Conservation (phyloP, 2,113 vertebrate species). For the Dinomys branickii region DNA sequence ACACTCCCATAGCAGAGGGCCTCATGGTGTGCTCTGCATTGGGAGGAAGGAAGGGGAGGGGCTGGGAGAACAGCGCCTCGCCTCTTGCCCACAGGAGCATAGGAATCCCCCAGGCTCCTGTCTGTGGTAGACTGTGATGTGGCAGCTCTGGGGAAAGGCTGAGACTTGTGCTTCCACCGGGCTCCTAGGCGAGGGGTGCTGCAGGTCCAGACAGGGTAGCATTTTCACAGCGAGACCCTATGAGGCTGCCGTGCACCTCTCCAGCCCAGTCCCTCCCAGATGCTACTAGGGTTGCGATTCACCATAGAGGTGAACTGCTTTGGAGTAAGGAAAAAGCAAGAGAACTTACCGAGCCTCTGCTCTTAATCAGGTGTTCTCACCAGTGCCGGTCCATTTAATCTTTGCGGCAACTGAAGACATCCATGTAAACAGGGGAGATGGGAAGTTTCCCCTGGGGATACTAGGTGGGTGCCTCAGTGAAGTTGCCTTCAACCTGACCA, state of each 20-base stretch:
- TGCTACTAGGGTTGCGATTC: not conserved
- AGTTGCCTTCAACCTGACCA: not conserved
- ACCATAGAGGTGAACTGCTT: not conserved
- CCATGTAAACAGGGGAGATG: not conserved
- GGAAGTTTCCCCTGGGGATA: not conserved
- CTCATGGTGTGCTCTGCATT: not conserved
- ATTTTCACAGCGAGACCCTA: not conserved
- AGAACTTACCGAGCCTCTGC: not conserved
- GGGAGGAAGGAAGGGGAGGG: not conserved
- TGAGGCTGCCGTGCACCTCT: too few relatives aligned
- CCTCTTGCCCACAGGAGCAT: not conserved
- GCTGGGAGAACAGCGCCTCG: rapidly evolving
- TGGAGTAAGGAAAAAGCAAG: not conserved
- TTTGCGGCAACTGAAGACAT: not conserved
- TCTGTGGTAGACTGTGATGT: not conserved
- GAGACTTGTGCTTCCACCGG: not conserved
- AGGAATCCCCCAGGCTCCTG: not conserved
- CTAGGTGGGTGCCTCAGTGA: not conserved
- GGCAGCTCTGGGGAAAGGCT: not conserved
- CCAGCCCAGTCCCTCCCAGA: not conserved
- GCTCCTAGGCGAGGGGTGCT: not conserved
- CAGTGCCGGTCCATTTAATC: not conserved
- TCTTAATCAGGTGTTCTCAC: not conserved
- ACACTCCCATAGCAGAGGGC: too few relatives aligned
- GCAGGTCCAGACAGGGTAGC: not conserved